A percentile compares a stretch with the other conserved stretches of the same genome.
phyloP scores from a whole-genome alignment of 2,113 vertebrate species.

The Eupsittula cactorum region DNA sequence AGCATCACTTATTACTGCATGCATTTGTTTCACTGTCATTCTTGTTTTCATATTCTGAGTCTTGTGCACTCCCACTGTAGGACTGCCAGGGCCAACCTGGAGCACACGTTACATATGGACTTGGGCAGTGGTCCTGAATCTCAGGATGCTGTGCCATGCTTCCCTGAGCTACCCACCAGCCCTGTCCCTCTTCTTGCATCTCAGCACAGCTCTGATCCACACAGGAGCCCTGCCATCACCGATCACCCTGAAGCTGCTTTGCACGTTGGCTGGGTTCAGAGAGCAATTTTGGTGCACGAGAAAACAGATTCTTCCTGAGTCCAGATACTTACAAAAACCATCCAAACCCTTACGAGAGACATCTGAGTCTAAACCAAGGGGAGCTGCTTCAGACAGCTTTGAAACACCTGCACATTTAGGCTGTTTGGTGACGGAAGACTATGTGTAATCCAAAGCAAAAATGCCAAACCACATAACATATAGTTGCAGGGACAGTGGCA shows the following conservation, averaged over 20 bases:
- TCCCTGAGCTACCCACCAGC: rapidly evolving
- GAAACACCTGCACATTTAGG: background rate
- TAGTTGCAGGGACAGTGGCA: background rate
- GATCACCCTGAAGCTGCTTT: background rate
- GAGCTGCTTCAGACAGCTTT: background rate
- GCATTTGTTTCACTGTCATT: background rate
- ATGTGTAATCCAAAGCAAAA: background rate
- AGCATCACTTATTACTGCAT: background rate
- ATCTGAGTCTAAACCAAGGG: background rate
- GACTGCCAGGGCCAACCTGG: background rate
- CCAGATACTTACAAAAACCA: rapidly evolving
- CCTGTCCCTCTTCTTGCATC: background rate
- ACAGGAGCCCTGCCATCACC: background rate
- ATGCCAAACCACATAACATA: rapidly evolving
- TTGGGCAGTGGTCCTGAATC: background rate
- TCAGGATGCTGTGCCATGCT: background rate
- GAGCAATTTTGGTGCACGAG: rapidly evolving
- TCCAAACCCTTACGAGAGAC: background rate
- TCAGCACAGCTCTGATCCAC: background rate
- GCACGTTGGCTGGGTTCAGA: background rate
- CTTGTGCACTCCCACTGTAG: background rate
- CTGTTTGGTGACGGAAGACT: background rate
- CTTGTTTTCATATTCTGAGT: background rate
- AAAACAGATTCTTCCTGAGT: background rate
- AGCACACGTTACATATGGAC: rapidly evolving